Base-by-base conservation (phyloP, 2,888 invertebrate species). In the Agonopterix heracliana region DNA sequence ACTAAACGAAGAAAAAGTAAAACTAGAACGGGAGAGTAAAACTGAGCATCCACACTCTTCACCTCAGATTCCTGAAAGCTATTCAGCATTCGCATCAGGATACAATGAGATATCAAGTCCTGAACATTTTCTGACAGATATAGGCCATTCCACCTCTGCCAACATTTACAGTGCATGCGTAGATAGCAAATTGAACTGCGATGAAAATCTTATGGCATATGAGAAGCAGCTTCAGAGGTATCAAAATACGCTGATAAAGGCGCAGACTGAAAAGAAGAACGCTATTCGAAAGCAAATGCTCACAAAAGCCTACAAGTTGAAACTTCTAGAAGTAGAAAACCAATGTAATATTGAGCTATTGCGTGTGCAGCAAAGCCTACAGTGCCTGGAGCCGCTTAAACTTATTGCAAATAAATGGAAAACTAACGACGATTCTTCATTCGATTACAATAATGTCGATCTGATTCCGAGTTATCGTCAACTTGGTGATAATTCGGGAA, bases 221-320 rank as follows among this genome's bases (percentile, higher is more conserved):
- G 87, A 87, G 57, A 85, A 82, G 57, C 86, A 87, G 60, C 63
- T 88, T 40, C 75, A 86, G 53, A 84, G 75, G 60, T 87, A 86
- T 59, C 86, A 85, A 61, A 78, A 78, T 47, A 87, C 88, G 2
- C 63, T 87, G 9, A 81, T 80, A 49, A 78, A 84, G 71, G 88
- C 87, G 9, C 86, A 88, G 55, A 70, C 76, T 45, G 87, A 86
- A 57, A 89, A 86, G 65, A 85, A 84, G 54, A 85, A 84, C 59
- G 85, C 83, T 9, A 85, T 86, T 36, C 70, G 82, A 52, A 86
- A 81, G 60, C 80, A 86, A 66, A 87, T 87, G 85, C 61, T 89
- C 17, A 68, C 83, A n/a, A 88, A 87, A 65, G 86, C 83, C 46
- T 87, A 76, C 53, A 77, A 74, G 51, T 56, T 88, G 8, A 89